A percentile compares a stretch with the other conserved stretches of the same genome.
These are phyloP conservation scores for Siphamia tubifer DNA, from an alignment of 2,113 vertebrate species.

Conservation along the genomic window DNA sequence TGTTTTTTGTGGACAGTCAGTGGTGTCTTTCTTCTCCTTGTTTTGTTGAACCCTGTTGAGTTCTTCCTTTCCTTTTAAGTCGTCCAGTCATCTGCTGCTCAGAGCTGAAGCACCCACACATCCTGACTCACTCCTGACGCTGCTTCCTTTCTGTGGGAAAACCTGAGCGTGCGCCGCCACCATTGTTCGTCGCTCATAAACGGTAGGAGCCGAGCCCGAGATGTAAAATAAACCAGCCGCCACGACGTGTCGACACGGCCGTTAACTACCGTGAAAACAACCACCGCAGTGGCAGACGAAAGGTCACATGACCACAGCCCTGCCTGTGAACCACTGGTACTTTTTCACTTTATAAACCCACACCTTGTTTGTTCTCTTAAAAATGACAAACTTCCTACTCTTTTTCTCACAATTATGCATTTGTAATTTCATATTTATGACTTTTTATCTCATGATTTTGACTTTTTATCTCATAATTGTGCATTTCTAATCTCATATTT, in stretches of 20 bases:
- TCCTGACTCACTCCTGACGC: slow-evolving; percentile 70
- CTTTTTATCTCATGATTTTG: too few species aligned
- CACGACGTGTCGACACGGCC: slow-evolving; percentile 64
- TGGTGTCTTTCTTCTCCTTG: slow-evolving; percentile 21
- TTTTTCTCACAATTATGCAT: too few species aligned
- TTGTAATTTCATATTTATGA: too few species aligned
- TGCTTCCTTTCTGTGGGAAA: slow-evolving; percentile 66
- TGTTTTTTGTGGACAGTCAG: too few species aligned
- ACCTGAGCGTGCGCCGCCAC: slow-evolving; percentile 53
- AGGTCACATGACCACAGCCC: slow-evolving; percentile 33
- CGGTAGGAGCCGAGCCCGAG: slow-evolving; percentile 48
- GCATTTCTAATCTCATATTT: too few species aligned
- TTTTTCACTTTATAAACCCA: too few species aligned
- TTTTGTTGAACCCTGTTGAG: neutral
- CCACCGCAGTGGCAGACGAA: slow-evolving; percentile 64
- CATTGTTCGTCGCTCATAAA: slow-evolving; percentile 66
- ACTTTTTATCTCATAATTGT: too few species aligned
- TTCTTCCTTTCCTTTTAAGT: slow-evolving; percentile 41
- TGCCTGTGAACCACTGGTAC: neutral
- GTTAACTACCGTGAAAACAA: slow-evolving; percentile 57
- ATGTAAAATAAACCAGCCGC: slow-evolving; percentile 73
- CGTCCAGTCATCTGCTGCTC: slow-evolving; percentile 58
- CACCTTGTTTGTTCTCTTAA: too few species aligned
- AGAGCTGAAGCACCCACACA: slow-evolving; percentile 54
- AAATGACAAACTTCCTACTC: too few species aligned